These are phyloP conservation scores for Phoebastria nigripes DNA, from an alignment of 2,797 vertebrate species.

Conservation along the genomic window DNA sequence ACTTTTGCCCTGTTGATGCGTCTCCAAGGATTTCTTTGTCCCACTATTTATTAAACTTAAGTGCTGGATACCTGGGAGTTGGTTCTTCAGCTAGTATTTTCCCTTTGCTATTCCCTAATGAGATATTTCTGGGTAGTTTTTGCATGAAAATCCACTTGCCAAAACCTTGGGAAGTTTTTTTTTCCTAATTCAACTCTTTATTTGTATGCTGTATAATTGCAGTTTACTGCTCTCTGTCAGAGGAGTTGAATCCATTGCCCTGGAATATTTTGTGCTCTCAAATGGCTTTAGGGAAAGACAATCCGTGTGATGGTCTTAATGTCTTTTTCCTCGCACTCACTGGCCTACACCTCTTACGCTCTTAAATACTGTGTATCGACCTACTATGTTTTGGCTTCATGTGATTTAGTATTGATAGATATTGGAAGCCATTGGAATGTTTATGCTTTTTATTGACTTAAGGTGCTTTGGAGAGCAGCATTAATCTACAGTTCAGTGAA, in stretches of 20 bases:
- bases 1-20: not conserved
- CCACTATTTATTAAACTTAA: not conserved
- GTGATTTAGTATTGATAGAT: not conserved
- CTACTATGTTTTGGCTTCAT: not conserved
- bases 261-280: not conserved
- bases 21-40: not conserved
- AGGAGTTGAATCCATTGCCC: not conserved
- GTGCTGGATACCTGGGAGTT: not conserved
- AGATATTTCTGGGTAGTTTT: not conserved
- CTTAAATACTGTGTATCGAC: not conserved
- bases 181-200: not conserved
- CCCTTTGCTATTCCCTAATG: not conserved
- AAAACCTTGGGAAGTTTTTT: not conserved
- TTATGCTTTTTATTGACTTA: constrained; percentile 36
- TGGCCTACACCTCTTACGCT: not conserved
- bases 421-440: not conserved
- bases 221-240: not conserved
- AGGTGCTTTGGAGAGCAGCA: constrained; percentile 15
- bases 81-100: not conserved
- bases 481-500: constrained; percentile 61
- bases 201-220: not conserved
- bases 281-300: not conserved
- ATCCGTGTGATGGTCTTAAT: not conserved
- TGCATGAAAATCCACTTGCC: not conserved
- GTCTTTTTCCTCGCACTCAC: not conserved